phyloP scores from a whole-genome alignment of 2,888 invertebrate species.

The Hypercompe scribonia region DNA sequence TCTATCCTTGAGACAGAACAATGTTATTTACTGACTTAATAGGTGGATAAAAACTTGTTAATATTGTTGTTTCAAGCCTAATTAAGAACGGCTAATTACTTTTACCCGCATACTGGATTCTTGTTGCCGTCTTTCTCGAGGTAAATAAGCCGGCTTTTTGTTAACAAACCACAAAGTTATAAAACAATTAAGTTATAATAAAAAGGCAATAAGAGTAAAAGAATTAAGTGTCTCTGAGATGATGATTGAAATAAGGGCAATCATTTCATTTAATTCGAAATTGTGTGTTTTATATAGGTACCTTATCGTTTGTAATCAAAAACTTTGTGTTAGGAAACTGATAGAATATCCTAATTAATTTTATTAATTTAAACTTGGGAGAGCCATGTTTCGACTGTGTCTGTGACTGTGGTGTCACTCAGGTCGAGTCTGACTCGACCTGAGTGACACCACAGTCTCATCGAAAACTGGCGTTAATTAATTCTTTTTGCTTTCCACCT shows the following conservation, averaged over 20 bases:
- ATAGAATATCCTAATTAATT: too few species aligned
- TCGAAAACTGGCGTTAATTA: too few species aligned
- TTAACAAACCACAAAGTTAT: background rate
- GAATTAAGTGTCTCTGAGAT: background rate
- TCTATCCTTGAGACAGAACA: constrained; percentile 28
- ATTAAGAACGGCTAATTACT: constrained; percentile 17
- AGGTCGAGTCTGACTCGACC: too few species aligned
- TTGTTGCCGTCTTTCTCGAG: background rate
- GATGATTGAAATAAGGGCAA: background rate
- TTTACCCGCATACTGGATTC: constrained; percentile 12
- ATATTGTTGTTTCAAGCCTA: constrained; percentile 8
- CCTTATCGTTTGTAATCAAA: too few species aligned
- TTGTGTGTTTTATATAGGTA: background rate
- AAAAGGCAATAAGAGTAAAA: background rate
- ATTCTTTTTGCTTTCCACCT: too few species aligned
- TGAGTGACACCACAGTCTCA: too few species aligned
- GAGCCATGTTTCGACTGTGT: too few species aligned
- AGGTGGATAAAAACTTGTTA: constrained; percentile 4
- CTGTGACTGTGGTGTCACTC: too few species aligned
- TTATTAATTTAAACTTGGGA: too few species aligned
- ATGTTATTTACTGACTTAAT: constrained; percentile 19
- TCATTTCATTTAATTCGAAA: background rate
- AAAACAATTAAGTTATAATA: background rate
- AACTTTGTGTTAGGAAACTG: too few species aligned
- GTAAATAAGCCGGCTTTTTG: background rate